Evolutionary conservation across 2,888 invertebrate genomes (phyloP), one percentile per base, ranked within the genome.

Genomic region (Spilarctia lutea): DNA sequence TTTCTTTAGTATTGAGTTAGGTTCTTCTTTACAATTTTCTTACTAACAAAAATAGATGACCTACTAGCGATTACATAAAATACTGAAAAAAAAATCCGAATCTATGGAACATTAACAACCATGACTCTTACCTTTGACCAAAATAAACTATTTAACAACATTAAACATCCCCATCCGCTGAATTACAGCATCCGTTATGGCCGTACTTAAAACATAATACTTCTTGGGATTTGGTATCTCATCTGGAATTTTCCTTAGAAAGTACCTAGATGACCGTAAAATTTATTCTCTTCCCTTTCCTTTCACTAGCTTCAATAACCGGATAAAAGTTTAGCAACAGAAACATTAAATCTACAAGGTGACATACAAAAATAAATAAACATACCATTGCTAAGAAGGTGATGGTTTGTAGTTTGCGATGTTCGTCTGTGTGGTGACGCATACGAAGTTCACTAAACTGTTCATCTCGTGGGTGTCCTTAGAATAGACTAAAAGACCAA

Each of bases 141-240:
- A 77, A 78, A 84, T 83, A 83, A 82, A 78, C 75, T 72, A 69
- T 76, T 79, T 84, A 78, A 83, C 79, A 79, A 78, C 82, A 70
- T 81, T 76, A 80, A 82, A 85, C 81, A 85, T 85, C 81, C 78
- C 78, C 78, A 83, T 84, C 76, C 73, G 75, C 27, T 71, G 65
- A 81, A 76, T 75, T 75, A 78, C 71, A 77, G 76, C 84, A 78
- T 84, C 84, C 82, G 80, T 75, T 82, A 73, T 77, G 68, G 75
- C 65, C 56, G 68, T 73, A 78, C 77, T 85, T 81, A 72, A 83
- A 83, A 70, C 77, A 74, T 79, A 69, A 78, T 75, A 76, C 77
- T 80, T 81, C 72, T 80, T 35, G 67, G 73, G 71, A 77, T 73
- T 73, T 60, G 39, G 77, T 72, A 72, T 72, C 52, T 65, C 45